Evolutionary conservation across 2,888 invertebrate species (phyloP).

Genomic region (Schizaphis graminum): DNA sequence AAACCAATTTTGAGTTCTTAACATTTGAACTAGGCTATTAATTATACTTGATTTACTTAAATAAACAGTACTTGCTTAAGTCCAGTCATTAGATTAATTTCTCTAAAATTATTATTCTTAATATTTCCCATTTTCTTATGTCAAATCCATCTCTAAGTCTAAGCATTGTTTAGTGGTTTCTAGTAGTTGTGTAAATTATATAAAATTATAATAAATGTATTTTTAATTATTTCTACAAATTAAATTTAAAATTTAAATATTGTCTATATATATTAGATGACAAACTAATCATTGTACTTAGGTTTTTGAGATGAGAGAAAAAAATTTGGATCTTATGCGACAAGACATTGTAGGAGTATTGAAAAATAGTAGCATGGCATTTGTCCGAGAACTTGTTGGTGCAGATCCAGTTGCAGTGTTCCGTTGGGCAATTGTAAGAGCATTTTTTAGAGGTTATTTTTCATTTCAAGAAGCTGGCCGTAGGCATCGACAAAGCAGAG

Average conservation of each 20-base stretch:
- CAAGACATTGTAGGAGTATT: conserved; percentile 94
- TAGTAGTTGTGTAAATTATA: neutral
- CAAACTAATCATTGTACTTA: conserved; percentile 70
- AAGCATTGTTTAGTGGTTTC: neutral
- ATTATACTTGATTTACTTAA: neutral
- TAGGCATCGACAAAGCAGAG: conserved; percentile 76
- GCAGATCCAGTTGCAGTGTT: conserved; percentile 94
- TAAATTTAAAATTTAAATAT: neutral
- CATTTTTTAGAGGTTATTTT: conserved; percentile 91
- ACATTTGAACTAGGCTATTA: neutral
- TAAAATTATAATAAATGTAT: neutral
- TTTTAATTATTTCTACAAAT: neutral
- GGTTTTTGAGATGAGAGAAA: conserved; percentile 93
- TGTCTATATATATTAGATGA: conserved; percentile 22
- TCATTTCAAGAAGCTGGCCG: conserved; percentile 89
- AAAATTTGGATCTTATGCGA: conserved; percentile 94
- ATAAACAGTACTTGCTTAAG: neutral
- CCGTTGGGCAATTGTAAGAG: conserved; percentile 92
- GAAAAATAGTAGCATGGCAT: conserved; percentile 93
- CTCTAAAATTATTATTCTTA: neutral
- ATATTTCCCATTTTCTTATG: neutral
- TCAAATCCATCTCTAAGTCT: neutral
- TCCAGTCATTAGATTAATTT: neutral
- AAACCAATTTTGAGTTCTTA: neutral
- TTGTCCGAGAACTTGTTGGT: conserved; percentile 93